These are phyloP conservation scores for Cantharis lateralis DNA, from an alignment of 2,888 invertebrate genomes.

Conservation along the genomic window DNA sequence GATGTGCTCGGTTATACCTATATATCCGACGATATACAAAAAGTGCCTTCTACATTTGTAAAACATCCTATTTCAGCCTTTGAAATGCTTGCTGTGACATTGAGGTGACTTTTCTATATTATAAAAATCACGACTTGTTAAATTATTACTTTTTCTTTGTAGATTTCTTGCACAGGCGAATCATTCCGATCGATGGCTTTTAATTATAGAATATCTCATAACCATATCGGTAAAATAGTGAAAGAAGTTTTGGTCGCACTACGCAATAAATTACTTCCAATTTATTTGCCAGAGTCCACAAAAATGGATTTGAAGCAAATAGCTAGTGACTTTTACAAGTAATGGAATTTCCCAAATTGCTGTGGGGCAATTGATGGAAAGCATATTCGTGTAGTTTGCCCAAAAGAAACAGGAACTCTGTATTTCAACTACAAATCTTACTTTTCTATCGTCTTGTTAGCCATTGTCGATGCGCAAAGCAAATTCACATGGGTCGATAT, in stretches of 20 bases:
- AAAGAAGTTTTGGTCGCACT: slow-evolving; percentile 28
- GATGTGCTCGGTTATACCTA: neutral
- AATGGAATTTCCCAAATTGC: slow-evolving; percentile 4
- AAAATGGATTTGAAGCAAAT: slow-evolving; percentile 26
- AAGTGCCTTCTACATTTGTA: no score
- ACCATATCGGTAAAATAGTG: slow-evolving; percentile 35
- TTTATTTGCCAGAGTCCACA: slow-evolving; percentile 32
- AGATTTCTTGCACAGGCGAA: slow-evolving; percentile 34
- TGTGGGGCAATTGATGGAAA: slow-evolving; percentile 6
- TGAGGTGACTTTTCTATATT: neutral
- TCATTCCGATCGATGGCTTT: slow-evolving; percentile 30
- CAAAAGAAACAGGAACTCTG: slow-evolving; percentile 20
- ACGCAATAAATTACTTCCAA: slow-evolving; percentile 28
- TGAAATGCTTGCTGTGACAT: neutral
- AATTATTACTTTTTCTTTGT: neutral
- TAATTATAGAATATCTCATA: slow-evolving; percentile 31
- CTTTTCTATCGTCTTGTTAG: slow-evolving; percentile 37
- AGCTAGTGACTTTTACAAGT: neutral
- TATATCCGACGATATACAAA: no score
- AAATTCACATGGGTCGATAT: slow-evolving; percentile 37
- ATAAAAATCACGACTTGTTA: neutral
- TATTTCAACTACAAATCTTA: slow-evolving; percentile 34
- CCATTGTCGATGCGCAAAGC: slow-evolving; percentile 32
- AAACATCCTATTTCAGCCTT: neutral
- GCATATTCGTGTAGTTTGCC: slow-evolving; percentile 21